Base-by-base conservation (phyloP, 2,888 invertebrate genomes). In the Ptilodon capucinus region DNA sequence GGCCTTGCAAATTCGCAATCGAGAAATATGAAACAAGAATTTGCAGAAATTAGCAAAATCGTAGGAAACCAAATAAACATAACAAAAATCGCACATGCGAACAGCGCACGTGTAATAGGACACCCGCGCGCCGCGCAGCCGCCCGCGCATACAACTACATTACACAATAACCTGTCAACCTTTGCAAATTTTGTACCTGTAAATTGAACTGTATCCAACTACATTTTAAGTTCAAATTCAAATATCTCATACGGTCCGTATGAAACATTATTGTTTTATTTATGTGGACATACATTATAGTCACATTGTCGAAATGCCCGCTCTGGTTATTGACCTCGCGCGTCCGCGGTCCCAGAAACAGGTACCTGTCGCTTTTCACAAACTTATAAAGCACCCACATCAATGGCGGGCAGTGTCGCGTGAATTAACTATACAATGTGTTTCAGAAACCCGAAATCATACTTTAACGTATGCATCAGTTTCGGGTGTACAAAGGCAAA, bases 291-390 rank as follows among this genome's bases (percentile, higher is more conserved):
- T 63, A 64, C 55, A 34, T 17, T 34, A 34, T 34, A 64, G 64
- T 66, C 64, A 60, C 74, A 74, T 78, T 76, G 80, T 80, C 82
- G 75, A 81, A 84, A 81, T 79, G 75, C 75, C 57, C 75, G 88
- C 82, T 68, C 88, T 68, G 89, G 86, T 87, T 88, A 86, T 88
- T 84, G 86, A 83, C 81, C 87, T 66, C 64, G 40, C 55, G 59
- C 54, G 60, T 44, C 60, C 54, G 59, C 59, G 70, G 64, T 59
- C 68, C 67, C 67, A 60, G 69, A 75, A 79, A 79, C 81, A 72
- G 71, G 84, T 74, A 71, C 71, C 74, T 57, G 70, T 70, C 58
- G 57, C 53, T 50, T 67, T 68, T 71, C 63, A 60, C 67, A 63
- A 72, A 57, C 50, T 19, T 54, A 45, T 51, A 46, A 57, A 54